phyloP scores from a whole-genome alignment of 2,888 invertebrate genomes.

The Augiades crinisus region DNA sequence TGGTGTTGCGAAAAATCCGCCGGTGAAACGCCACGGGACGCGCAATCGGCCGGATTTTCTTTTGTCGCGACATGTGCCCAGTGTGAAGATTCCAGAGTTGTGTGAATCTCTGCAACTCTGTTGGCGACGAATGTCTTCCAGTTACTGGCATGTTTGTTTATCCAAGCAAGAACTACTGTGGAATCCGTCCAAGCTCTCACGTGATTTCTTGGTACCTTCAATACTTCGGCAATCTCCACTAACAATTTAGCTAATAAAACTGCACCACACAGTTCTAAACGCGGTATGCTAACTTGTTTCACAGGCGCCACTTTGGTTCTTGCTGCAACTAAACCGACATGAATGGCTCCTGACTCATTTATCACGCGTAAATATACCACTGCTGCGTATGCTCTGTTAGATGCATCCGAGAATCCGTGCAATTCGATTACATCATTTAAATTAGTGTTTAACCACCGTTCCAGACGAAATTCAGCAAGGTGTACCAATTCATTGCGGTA shows the following conservation, averaged over 20 bases:
- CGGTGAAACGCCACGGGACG: slow-evolving; percentile 31
- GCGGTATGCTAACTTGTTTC: slow-evolving; percentile 22
- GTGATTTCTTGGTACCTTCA: slow-evolving; percentile 13
- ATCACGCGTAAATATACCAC: slow-evolving; percentile 27
- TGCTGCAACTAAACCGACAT: slow-evolving; percentile 22
- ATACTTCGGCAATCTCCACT: slow-evolving; percentile 16
- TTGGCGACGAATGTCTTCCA: slow-evolving; percentile 35
- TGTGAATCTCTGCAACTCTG: slow-evolving; percentile 32
- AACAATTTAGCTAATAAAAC: slow-evolving; percentile 28
- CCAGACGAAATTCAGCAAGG: slow-evolving; percentile 16
- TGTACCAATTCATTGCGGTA: slow-evolving; percentile 18
- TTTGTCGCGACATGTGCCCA: slow-evolving; percentile 27
- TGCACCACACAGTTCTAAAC: slow-evolving; percentile 34
- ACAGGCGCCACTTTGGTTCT: slow-evolving; percentile 25
- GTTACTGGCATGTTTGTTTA: slow-evolving; percentile 25
- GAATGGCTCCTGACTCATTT: background rate
- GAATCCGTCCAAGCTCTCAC: slow-evolving; percentile 32
- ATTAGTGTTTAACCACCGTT: slow-evolving; percentile 18
- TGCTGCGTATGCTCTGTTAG: slow-evolving; percentile 29
- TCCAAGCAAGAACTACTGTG: slow-evolving; percentile 30
- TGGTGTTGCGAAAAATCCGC: background rate
- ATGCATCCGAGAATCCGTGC: slow-evolving; percentile 31
- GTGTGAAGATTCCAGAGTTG: slow-evolving; percentile 11
- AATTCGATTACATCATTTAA: slow-evolving; percentile 17
- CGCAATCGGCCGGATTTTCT: slow-evolving; percentile 37